Conservation (phyloP, 2,888 invertebrate species). For the Himalopsyche anomala region DNA sequence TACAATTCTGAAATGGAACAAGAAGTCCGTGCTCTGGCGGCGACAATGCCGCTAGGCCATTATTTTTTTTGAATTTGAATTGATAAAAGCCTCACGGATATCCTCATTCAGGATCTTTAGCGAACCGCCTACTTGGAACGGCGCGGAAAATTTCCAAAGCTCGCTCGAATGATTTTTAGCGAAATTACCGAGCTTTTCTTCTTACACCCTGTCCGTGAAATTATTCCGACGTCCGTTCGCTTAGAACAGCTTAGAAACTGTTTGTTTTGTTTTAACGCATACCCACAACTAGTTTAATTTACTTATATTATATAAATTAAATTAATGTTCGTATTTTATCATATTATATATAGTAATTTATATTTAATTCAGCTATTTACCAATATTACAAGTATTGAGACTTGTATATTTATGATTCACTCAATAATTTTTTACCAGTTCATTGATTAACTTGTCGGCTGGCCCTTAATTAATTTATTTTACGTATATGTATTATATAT, state of each 20-base stretch:
- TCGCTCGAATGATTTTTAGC: conserved; percentile 28
- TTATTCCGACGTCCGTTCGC: conserved; percentile 7
- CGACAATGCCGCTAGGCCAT: conserved; percentile 14
- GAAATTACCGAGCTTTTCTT: conserved; percentile 20
- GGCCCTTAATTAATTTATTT: too few species aligned
- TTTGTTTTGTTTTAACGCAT: not conserved
- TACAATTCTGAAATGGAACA: conserved; percentile 32
- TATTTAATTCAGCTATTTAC: too few species aligned
- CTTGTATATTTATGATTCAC: too few species aligned
- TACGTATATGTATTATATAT: too few species aligned
- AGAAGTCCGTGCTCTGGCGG: not conserved
- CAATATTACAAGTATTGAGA: too few species aligned
- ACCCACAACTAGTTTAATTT: not conserved
- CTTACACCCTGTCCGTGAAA: conserved; percentile 36
- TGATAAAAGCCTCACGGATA: conserved; percentile 32
- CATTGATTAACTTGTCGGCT: too few species aligned
- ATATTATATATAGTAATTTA: too few species aligned
- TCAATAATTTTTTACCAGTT: too few species aligned
- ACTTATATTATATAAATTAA: too few species aligned
- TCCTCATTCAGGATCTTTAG: conserved; percentile 35
- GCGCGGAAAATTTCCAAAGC: conserved; percentile 16
- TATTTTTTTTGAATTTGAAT: conserved; percentile 25
- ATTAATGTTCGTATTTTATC: too few species aligned
- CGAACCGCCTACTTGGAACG: conserved; percentile 35
- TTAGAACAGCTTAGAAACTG: not conserved